Base-by-base conservation (phyloP, 2,113 vertebrate genomes). In the Tragelaphus strepsiceros region DNA sequence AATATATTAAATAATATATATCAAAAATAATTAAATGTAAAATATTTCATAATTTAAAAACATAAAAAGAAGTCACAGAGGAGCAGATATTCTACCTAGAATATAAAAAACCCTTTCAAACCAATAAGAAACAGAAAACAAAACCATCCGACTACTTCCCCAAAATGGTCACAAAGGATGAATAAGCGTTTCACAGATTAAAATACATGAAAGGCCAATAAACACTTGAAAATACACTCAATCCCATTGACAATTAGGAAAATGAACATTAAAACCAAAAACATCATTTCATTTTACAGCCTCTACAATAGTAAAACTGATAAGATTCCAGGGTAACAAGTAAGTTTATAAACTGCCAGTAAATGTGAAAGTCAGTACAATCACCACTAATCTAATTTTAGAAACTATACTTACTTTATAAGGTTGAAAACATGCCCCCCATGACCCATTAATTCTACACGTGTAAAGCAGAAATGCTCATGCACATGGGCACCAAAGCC, bases 11-110 rank as follows among this genome's bases (percentile, higher is more conserved):
- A 71, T 71, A 19, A 67, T 22, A 62, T 56, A 39, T 28, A 39
- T 64, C 46, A 92, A 2, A 61, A 15, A 58, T 67, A 11, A 80
- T 86, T 89, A 86, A 90, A 53, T 71, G 26, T 32, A 81, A 54
- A 85, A 39, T 32, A 8, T 87, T 54, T 86, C 24, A 93, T 74
- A 93, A 82, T 49, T 94, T 71, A 58, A 81, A 96, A 94, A 61
- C 13, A 88, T 19, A 80, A 53, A 85, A 67, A 90, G n/a, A 71
- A 94, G n/a, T 56, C 82, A 83, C 19, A 83, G 1, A 53, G n/a
- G 8, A 64, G 22, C 71, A 84, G 16, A 58, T 51, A 78, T 58
- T 71, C 17, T 24, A 91, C 49, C 32, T 67, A 90, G 46, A 91
- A 54, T 39, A 94, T 46, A 39, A 96, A 61, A 35, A 87, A n/a